These are phyloP conservation scores for Hirundo rustica DNA, from an alignment of 2,797 vertebrate genomes.

Conservation along the genomic window DNA sequence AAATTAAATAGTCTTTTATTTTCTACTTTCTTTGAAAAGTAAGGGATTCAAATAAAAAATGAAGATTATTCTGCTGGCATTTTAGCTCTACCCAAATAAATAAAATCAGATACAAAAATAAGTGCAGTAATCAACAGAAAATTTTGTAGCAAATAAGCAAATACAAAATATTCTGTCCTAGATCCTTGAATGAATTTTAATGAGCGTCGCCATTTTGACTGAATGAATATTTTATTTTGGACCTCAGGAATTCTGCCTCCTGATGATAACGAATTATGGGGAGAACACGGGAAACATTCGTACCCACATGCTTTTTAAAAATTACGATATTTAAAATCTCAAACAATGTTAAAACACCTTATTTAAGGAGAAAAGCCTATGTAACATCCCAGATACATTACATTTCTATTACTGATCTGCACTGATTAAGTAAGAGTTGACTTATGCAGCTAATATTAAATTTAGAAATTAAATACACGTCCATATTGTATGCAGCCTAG, in stretches of 20 bases:
- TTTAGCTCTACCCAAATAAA: not conserved
- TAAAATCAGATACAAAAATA: not conserved
- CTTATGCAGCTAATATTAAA: slow-evolving; percentile 46
- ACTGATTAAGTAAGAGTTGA: slow-evolving; percentile 9
- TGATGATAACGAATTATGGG: not conserved
- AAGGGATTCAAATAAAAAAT: slow-evolving; percentile 4
- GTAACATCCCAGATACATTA: slow-evolving; percentile 44
- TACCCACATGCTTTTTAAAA: not conserved
- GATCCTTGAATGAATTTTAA: not conserved
- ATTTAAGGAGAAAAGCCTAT: slow-evolving; percentile 2
- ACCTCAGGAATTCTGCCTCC: not conserved
- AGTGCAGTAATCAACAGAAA: not conserved
- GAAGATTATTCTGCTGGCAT: not conserved
- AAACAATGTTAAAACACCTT: not conserved
- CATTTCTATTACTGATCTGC: not conserved
- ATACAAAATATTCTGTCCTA: not conserved
- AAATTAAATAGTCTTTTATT: not conserved
- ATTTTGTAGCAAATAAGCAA: not conserved
- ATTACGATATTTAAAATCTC: slow-evolving; percentile 12
- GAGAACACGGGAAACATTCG: not conserved
- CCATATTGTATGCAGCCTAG: slow-evolving; percentile 23
- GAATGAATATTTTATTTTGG: not conserved
- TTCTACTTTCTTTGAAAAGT: slow-evolving; percentile 4
- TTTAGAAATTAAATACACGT: slow-evolving; percentile 57
- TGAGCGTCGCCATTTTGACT: not conserved